Percentiles rank a stretch among this genome's conserved stretches.
Evolutionary conservation across 2,888 invertebrate species (phyloP).

Genomic region (Physocephala rufipes): DNA sequence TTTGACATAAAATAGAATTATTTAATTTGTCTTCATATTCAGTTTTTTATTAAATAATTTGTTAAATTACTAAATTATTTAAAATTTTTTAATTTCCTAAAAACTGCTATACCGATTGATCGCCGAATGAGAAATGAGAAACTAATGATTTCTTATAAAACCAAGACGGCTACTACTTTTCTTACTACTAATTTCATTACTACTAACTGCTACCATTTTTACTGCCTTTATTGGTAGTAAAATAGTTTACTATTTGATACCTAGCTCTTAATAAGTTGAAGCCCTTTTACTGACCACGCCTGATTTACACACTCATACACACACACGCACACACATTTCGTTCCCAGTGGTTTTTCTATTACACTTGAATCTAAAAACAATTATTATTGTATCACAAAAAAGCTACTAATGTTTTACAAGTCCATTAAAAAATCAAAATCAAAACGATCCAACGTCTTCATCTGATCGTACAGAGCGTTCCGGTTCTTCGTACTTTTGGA

Average conservation of each 20-base stretch:
- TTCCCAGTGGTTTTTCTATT: slow-evolving; percentile 36
- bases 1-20: too few species aligned
- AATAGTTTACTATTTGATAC: too few species aligned
- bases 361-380: slow-evolving; percentile 30
- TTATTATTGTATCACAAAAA: neutral
- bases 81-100: too few species aligned
- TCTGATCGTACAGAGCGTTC: slow-evolving; percentile 59
- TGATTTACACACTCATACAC: slow-evolving; percentile 19
- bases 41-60: too few species aligned
- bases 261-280: too few species aligned
- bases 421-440: slow-evolving; percentile 9
- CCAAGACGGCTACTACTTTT: slow-evolving; percentile 2
- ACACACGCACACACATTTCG: slow-evolving; percentile 26
- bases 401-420: neutral
- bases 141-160: neutral
- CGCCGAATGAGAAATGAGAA: neutral
- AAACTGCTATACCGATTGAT: too few species aligned
- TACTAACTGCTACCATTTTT: slow-evolving; percentile 3
- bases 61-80: too few species aligned
- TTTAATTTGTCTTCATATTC: too few species aligned
- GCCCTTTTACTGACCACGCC: slow-evolving; percentile 20
- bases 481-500: slow-evolving; percentile 67
- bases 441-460: slow-evolving; percentile 13
- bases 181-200: slow-evolving; percentile 11
- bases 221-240: neutral